These are phyloP conservation scores for Leptura quadrifasciata DNA, from an alignment of 2,888 invertebrate genomes.

Conservation along the genomic window DNA sequence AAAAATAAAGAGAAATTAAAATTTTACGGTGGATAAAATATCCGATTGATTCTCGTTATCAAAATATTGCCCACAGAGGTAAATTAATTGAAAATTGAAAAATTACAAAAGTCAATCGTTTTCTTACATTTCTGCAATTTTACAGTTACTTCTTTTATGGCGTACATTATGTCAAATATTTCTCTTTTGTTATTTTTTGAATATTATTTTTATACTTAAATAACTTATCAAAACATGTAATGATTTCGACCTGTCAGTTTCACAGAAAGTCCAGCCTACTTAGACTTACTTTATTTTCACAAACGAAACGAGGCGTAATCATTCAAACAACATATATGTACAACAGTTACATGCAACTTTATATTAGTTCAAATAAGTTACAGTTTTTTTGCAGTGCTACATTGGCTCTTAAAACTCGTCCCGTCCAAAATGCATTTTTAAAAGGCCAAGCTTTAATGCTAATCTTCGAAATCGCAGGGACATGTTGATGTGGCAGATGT, in stretches of 20 bases:
- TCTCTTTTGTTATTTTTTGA: too few species aligned
- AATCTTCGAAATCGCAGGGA: not conserved
- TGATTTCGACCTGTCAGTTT: not conserved
- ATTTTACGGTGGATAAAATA: too few species aligned
- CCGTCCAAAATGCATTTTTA: not conserved
- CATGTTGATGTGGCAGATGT: conserved; percentile 1
- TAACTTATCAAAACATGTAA: too few species aligned
- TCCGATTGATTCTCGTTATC: too few species aligned
- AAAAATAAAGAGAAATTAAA: too few species aligned
- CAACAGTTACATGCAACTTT: not conserved
- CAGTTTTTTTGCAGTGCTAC: conserved; percentile 1
- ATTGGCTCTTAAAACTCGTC: not conserved
- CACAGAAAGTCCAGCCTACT: not conserved
- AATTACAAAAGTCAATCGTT: too few species aligned
- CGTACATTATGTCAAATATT: too few species aligned
- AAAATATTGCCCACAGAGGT: too few species aligned
- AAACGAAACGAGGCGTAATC: not conserved
- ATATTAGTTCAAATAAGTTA: conserved; percentile 7
- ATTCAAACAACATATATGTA: conserved; percentile 1
- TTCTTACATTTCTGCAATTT: too few species aligned
- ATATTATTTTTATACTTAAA: too few species aligned
- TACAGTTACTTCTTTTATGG: too few species aligned
- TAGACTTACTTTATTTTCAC: not conserved
- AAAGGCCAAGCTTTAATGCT: conserved; percentile 9
- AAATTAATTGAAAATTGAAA: too few species aligned